phyloP scores from a whole-genome alignment of 2,888 invertebrate species.

The Tethea ocularis region DNA sequence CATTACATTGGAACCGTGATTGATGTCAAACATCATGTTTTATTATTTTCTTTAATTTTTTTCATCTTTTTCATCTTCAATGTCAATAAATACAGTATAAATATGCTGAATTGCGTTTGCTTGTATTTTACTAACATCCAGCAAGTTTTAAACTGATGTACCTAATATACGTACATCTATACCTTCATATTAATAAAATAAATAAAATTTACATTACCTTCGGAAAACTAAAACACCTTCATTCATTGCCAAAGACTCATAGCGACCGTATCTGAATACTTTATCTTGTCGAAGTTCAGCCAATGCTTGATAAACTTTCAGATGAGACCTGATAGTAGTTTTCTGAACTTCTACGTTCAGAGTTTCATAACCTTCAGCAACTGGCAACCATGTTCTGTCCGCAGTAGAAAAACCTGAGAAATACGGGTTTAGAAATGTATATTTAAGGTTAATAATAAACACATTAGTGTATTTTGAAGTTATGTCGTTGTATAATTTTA shows the following conservation, averaged over 20 bases:
- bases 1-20: too few relatives aligned
- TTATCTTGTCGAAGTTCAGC: conserved; percentile 79
- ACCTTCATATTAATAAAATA: too few relatives aligned
- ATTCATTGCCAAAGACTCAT: conserved; percentile 79
- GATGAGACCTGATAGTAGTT: conserved; percentile 78
- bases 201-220: conserved; percentile 59
- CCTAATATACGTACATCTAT: too few relatives aligned
- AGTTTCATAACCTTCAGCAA: conserved; percentile 84
- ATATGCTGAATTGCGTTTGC: too few relatives aligned
- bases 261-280: conserved; percentile 80
- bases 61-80: too few relatives aligned
- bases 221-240: conserved; percentile 82
- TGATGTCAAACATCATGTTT: too few relatives aligned
- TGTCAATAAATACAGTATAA: too few relatives aligned
- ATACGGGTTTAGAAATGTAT: background rate
- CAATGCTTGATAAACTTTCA: conserved; percentile 85
- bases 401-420: conserved; percentile 84
- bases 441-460: background rate
- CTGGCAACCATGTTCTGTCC: conserved; percentile 86
- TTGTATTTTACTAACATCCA: too few relatives aligned
- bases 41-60: too few relatives aligned
- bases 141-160: too few relatives aligned
- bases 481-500: too few relatives aligned
- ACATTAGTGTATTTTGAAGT: too few relatives aligned
- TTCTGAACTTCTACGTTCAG: conserved; percentile 84